Evolutionary conservation across 2,797 vertebrate genomes (phyloP).

Genomic region (Danio choprae): DNA sequence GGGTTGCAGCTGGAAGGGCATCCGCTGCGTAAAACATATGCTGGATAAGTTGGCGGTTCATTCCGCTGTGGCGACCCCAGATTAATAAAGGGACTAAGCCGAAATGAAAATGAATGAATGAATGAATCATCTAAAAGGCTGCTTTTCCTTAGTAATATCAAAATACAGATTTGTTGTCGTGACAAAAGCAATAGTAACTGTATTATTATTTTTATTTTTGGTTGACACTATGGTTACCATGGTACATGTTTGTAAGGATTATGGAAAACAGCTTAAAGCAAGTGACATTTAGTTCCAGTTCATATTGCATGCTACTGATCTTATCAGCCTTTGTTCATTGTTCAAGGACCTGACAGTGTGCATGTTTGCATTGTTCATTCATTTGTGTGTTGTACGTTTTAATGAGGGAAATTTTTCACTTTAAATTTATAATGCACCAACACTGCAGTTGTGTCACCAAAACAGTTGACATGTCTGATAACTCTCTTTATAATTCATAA

Average conservation of each 20-base stretch:
- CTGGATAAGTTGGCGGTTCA: too few relatives aligned
- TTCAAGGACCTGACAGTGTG: constrained; percentile 1
- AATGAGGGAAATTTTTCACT: neutral
- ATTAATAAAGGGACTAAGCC: too few relatives aligned
- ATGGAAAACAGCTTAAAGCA: constrained; percentile 9
- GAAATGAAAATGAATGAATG: too few relatives aligned
- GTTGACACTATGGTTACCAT: neutral
- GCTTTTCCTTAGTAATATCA: neutral
- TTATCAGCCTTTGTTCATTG: constrained; percentile 4
- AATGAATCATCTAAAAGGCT: constrained; percentile 3
- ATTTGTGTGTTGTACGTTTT: neutral
- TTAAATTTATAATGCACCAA: neutral
- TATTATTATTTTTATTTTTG: neutral
- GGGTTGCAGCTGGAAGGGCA: too few relatives aligned
- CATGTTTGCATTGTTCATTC: neutral
- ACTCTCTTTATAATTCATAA: neutral
- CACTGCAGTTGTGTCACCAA: neutral
- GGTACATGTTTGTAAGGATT: neutral
- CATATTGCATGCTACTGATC: neutral
- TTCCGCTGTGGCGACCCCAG: too few relatives aligned
- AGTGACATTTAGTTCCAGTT: constrained; percentile 7
- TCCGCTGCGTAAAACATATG: too few relatives aligned
- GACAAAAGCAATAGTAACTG: constrained; percentile 8
- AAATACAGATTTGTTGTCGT: constrained; percentile 2
- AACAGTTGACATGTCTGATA: neutral